Base-by-base conservation (phyloP, 1,140 invertebrate genomes). In the Drosophila pseudoobscura region DNA sequence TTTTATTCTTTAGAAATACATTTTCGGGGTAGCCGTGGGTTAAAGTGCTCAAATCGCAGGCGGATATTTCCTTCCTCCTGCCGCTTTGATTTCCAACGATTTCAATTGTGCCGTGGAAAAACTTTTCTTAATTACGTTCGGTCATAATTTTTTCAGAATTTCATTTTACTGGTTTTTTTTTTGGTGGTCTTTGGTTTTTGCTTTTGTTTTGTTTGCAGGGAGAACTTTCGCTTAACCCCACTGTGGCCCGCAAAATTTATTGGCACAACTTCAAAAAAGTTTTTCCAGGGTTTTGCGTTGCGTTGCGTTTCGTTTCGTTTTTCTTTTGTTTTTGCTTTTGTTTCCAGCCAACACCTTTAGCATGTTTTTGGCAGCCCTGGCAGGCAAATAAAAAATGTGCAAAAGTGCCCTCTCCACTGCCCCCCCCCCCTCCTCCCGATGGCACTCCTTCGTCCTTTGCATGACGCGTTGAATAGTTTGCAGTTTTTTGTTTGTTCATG, bases 211-310 rank as follows among this genome's bases (percentile, higher is more conserved):
- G 79, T 83, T 73, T 60, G 79, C 79, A 83, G 75, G 45, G 39
- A 44, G 60, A 52, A 59, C 69, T 76, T 65, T 84, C 84, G 69
- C 79, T 85, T 74, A 87, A 87, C 72, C 74, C 68, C 43, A 61
- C n/a, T 20, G 47, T 43, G 66, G 41, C 26, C 59, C 63, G 47
- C 47, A 75, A 64, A 84, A 85, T 85, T 85, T 85, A 85, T 85
- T 85, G 78, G 82, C 80, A 60, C 55, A 75, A 75, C 63, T 84
- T 76, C 80, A 63, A 60, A 69, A 85, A 85, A 76, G 69, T 85
- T 85, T 68, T 68, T 50, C 31, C 45, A 43, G 51, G 43, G 65
- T 68, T 68, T 69, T 26, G 50, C 31, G 9, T 35, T 35, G 24
- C 24, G 24, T 26, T 26, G 24, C 24, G 24, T 26, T 35, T 9